Evolutionary conservation across 1,140 invertebrate species (phyloP).

Genomic region (Heliconius eleuchia): DNA sequence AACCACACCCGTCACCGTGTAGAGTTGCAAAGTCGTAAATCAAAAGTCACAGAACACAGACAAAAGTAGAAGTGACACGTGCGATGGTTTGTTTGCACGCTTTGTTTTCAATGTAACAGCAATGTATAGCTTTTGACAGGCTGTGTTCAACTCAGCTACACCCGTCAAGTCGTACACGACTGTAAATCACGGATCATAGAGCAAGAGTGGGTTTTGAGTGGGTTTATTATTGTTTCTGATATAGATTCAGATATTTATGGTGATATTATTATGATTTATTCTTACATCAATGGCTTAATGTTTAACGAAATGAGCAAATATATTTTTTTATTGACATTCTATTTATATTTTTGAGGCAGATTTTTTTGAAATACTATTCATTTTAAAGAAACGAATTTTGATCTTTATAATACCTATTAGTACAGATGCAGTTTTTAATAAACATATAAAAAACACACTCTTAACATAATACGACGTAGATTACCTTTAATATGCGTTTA

Average conservation of each 20-base stretch:
- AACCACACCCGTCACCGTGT: conserved; percentile 9
- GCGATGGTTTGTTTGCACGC: conserved; percentile 6
- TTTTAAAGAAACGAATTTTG: too few relatives aligned
- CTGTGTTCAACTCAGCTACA: neutral
- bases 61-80: conserved; percentile 1
- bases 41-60: conserved; percentile 5
- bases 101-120: conserved; percentile 7
- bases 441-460: too few relatives aligned
- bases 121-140: conserved; percentile 7
- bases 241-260: neutral
- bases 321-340: too few relatives aligned
- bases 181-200: neutral
- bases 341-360: too few relatives aligned
- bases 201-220: neutral
- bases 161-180: neutral
- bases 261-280: neutral
- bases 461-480: too few relatives aligned
- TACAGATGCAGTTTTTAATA: too few relatives aligned
- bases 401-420: too few relatives aligned
- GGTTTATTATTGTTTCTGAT: neutral
- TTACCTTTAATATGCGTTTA: too few relatives aligned
- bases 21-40: conserved; percentile 12
- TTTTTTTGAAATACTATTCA: too few relatives aligned
- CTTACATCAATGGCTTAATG: too few relatives aligned
- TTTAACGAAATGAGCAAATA: neutral